A percentile compares a stretch with the other conserved stretches of the same genome.
These are phyloP conservation scores for Patagioenas fasciata DNA, from an alignment of 2,113 vertebrate species.

Conservation along the genomic window DNA sequence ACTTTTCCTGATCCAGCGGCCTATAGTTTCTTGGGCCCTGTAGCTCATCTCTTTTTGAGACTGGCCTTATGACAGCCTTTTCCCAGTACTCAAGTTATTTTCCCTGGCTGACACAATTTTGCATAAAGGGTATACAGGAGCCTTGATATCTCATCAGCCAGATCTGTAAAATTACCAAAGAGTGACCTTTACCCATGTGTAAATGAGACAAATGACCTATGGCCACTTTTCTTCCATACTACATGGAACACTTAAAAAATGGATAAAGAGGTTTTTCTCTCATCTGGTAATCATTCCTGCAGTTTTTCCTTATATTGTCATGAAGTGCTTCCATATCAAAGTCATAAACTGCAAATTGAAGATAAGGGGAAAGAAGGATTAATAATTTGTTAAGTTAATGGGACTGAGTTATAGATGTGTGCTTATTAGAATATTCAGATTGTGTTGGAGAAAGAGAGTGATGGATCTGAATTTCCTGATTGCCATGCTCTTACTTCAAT, in stretches of 20 bases:
- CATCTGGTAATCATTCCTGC: not conserved
- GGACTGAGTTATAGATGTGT: not conserved
- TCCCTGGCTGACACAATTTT: not conserved
- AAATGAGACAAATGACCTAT: not conserved
- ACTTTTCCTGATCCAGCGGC: not conserved
- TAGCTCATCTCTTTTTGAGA: not conserved
- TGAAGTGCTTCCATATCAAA: not conserved
- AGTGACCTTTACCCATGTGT: not conserved
- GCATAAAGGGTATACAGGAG: not conserved
- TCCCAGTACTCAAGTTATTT: not conserved
- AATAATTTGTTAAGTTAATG: constrained; percentile 27
- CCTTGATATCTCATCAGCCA: not conserved
- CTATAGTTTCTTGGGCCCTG: not conserved
- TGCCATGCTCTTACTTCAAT: not conserved
- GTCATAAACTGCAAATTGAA: not conserved
- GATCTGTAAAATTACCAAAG: not conserved
- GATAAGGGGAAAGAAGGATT: not conserved
- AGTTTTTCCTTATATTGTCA: not conserved
- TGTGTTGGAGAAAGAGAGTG: not conserved
- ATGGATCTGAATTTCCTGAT: constrained; percentile 17
- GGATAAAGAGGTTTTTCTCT: not conserved
- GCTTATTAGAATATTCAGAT: constrained; percentile 25
- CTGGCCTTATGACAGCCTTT: not conserved
- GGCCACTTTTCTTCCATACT: not conserved
- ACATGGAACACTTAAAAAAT: not conserved